Conservation (phyloP, 1,140 invertebrate species). For the Drosophila repletoides region DNA sequence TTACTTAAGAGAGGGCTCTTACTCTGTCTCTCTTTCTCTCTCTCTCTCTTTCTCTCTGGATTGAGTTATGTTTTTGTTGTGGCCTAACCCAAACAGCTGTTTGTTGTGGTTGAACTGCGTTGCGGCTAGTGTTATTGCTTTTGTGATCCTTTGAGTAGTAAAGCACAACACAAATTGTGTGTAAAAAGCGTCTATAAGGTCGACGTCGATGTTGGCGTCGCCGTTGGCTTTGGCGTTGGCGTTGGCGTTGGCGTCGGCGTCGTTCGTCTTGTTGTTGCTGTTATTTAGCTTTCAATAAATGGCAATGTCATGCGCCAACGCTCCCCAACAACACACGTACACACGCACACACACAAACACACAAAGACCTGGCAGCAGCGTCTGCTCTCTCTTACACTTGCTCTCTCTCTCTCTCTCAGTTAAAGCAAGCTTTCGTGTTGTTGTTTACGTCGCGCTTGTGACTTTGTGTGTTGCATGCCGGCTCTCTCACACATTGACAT, state of each 20-base stretch:
- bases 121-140: slow-evolving; percentile 40
- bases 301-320: slow-evolving; percentile 76
- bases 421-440: slow-evolving; percentile 35
- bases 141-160: slow-evolving; percentile 41
- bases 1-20: background rate
- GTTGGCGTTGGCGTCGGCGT: background rate
- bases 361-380: background rate
- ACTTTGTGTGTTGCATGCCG: slow-evolving; percentile 57
- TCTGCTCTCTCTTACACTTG: background rate
- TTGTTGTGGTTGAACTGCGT: slow-evolving; percentile 42
- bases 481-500: slow-evolving; percentile 47
- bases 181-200: slow-evolving; percentile 26
- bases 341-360: slow-evolving; percentile 8
- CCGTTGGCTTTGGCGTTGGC: background rate
- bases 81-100: slow-evolving; percentile 75
- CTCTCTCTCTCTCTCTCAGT: slow-evolving; percentile 1
- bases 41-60: background rate
- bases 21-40: background rate
- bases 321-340: slow-evolving; percentile 18
- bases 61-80: slow-evolving; percentile 16
- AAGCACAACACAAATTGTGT: slow-evolving; percentile 23
- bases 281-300: slow-evolving; percentile 72
- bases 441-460: slow-evolving; percentile 63
- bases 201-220: background rate
- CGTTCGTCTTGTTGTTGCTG: slow-evolving; percentile 14